Conservation (phyloP, 1,140 invertebrate species). For the Drosophila santomea region DNA sequence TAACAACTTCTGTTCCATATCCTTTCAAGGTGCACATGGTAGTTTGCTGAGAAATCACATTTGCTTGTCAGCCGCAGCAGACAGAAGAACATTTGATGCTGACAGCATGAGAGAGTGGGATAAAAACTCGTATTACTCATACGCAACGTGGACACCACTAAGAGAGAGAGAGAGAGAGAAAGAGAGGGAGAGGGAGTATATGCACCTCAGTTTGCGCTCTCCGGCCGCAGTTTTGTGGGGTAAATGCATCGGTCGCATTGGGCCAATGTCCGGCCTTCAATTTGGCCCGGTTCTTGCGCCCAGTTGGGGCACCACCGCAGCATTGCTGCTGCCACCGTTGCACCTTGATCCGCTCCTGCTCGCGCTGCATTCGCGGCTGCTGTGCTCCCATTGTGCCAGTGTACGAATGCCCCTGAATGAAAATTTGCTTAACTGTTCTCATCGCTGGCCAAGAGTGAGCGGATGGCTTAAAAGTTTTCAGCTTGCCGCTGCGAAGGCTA, state of each 20-base stretch:
- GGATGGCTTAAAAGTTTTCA: slow-evolving; percentile 38
- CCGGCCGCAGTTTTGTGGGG: slow-evolving; percentile 45
- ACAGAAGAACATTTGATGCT: slow-evolving; percentile 5
- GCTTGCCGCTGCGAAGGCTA: slow-evolving; percentile 18
- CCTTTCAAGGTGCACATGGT: slow-evolving; percentile 2
- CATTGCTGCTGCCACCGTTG: slow-evolving; percentile 11
- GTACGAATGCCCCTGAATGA: slow-evolving; percentile 42
- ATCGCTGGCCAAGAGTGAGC: slow-evolving; percentile 33
- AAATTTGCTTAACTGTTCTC: slow-evolving; percentile 55
- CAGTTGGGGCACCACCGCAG: slow-evolving; percentile 15
- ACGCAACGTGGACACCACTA: slow-evolving; percentile 40
- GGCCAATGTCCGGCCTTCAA: slow-evolving; percentile 73
- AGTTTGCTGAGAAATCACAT: slow-evolving; percentile 22
- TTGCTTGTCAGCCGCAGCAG: slow-evolving; percentile 44
- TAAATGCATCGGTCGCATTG: slow-evolving; percentile 54
- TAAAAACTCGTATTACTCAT: slow-evolving; percentile 44
- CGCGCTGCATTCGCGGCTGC: neutral
- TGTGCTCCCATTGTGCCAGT: slow-evolving; percentile 13
- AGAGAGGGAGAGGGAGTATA: neutral
- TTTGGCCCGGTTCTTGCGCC: slow-evolving; percentile 38
- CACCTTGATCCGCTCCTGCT: slow-evolving; percentile 32
- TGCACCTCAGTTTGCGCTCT: slow-evolving; percentile 3
- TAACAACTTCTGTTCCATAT: neutral
- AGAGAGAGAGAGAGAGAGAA: neutral
- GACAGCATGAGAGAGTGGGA: slow-evolving; percentile 1